A percentile compares a stretch with the other conserved stretches of the same genome.
Conservation (phyloP, 2,113 vertebrate genomes). For the Mesitornis unicolor region DNA sequence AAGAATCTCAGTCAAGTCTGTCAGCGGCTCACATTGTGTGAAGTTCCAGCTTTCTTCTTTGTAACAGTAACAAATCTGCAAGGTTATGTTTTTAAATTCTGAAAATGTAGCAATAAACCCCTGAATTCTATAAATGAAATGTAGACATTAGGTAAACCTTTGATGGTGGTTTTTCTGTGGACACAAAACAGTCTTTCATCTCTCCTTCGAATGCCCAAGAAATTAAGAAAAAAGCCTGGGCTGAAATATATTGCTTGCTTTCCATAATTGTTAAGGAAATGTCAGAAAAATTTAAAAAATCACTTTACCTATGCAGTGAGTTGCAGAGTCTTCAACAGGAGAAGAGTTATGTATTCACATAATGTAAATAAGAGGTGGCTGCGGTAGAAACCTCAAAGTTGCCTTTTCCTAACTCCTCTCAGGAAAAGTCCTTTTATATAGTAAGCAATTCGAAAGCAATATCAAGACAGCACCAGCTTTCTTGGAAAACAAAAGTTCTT, state of each 20-base stretch:
- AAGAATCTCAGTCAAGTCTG: constrained; percentile 49
- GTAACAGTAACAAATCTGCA: constrained; percentile 17
- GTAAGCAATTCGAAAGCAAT: not conserved
- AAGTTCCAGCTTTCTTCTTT: constrained; percentile 39
- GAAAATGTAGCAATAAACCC: not conserved
- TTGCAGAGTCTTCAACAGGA: not conserved
- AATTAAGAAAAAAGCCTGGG: not conserved
- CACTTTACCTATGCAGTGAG: not conserved
- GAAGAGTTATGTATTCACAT: not conserved
- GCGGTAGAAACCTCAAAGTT: not conserved
- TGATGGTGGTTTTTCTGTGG: not conserved
- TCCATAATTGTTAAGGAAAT: not conserved
- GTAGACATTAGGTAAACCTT: not conserved
- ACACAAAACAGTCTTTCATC: not conserved
- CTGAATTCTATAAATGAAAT: not conserved
- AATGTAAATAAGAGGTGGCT: not conserved
- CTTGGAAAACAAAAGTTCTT: not conserved
- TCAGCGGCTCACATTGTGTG: not conserved
- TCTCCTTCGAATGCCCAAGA: not conserved
- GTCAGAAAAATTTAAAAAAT: not conserved
- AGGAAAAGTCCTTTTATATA: not conserved
- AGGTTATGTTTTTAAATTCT: constrained; percentile 11
- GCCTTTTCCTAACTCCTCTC: not conserved
- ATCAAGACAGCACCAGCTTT: not conserved
- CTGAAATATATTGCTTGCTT: not conserved